Base-by-base conservation (phyloP, 2,797 vertebrate genomes). In the Antennarius maculatus region DNA sequence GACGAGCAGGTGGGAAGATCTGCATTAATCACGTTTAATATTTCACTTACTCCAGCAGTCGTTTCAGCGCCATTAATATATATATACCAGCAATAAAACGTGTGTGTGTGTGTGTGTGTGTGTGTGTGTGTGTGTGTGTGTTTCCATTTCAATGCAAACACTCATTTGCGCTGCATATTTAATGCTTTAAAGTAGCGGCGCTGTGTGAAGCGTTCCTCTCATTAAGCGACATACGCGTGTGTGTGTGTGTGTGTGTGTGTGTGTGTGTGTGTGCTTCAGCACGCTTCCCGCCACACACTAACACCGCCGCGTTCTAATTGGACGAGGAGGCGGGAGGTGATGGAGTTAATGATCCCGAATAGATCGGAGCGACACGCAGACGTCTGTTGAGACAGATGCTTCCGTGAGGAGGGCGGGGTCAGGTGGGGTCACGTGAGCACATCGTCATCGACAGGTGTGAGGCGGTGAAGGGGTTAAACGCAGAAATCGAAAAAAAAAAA, bases 301-400 rank as follows among this genome's bases (percentile, higher is more conserved):
- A 17, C 23, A 4, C 31, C 7, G 5, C 31, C 5, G 31, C 31
- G 3, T 34, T 64, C n/a, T 60, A 69, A 63, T 27, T 61, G 39
- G 45, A 45, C 37, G 61, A 59, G 61, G 53, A 49, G 37, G 18
- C 27, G 54, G 48, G 65, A 39, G 34, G 37, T 61, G 47, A 27
- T 17, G 29, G 16, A 74, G 37, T 57, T 57, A 77, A 76, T 77
- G 74, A 64, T 46, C 51, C 62, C 41, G 37, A 59, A n/a, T 31
- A 17, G 41, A 29, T 45, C 31, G 31, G 31, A 34, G 31, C 3
- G 31, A 34, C 23, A 34, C 31, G 31, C 31, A 34, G 31, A 54
- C 68, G 51, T 52, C 65, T 2, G 0, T 63, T 31, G 41, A 2
- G 62, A 51, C 63, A 62, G 53, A 51, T 63, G 68, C 51, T 39